phyloP scores from a whole-genome alignment of 92 coral and sea anemone genomes.

The Anthopleura xanthogrammica region DNA sequence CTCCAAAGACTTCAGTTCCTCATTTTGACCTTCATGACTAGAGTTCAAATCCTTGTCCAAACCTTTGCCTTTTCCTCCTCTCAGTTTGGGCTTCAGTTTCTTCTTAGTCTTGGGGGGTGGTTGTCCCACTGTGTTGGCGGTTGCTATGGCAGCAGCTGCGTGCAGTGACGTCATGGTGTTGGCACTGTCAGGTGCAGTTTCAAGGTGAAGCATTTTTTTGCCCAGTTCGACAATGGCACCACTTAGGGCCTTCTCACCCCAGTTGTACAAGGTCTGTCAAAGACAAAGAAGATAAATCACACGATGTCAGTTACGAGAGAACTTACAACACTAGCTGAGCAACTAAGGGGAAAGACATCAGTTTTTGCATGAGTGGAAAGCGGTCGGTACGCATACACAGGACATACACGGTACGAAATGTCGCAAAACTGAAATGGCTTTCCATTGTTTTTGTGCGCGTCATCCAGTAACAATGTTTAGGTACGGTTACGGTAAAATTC shows the following conservation, averaged over 20 bases:
- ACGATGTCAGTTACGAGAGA: too few relatives aligned
- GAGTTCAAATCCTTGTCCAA: slow-evolving; percentile 70
- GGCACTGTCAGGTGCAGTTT: slow-evolving; percentile 85
- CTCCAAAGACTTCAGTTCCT: slow-evolving; percentile 81
- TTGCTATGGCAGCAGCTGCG: slow-evolving; percentile 79
- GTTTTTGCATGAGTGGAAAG: too few relatives aligned
- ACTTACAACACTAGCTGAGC: too few relatives aligned
- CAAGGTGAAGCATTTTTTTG: slow-evolving; percentile 79
- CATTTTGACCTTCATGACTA: slow-evolving; percentile 64
- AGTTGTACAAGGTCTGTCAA: slow-evolving; percentile 63
- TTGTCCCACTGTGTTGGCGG: slow-evolving; percentile 66
- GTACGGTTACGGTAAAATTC: too few relatives aligned
- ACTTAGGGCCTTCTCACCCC: slow-evolving; percentile 75
- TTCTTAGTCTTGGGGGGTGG: slow-evolving; percentile 63
- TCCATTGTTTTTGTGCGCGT: too few relatives aligned
- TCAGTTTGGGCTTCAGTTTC: slow-evolving; percentile 59
- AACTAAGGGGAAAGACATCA: too few relatives aligned
- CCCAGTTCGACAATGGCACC: slow-evolving; percentile 85
- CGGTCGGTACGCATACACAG: too few relatives aligned
- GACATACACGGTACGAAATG: too few relatives aligned
- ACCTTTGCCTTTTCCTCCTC: slow-evolving; percentile 51
- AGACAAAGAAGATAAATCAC: background rate
- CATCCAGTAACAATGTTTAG: too few relatives aligned
- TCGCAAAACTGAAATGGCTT: too few relatives aligned
- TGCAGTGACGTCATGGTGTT: slow-evolving; percentile 77